Conservation (phyloP, 2,113 vertebrate species). For the Apaloderma vittatum region DNA sequence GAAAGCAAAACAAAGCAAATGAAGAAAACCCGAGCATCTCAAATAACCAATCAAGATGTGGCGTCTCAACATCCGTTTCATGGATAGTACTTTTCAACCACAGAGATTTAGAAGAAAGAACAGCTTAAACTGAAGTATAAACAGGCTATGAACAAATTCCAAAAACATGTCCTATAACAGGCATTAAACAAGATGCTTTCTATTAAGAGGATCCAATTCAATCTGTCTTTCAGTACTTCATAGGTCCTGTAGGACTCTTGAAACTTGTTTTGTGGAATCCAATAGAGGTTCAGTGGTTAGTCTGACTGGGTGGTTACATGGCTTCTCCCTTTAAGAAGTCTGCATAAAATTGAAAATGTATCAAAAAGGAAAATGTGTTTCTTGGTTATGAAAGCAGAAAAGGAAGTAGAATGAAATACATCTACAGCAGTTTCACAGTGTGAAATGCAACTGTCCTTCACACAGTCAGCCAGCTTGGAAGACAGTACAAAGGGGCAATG, state of each 20-base stretch:
- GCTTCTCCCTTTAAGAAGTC: not conserved
- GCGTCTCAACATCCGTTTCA: not conserved
- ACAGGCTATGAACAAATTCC: not conserved
- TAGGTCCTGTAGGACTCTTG: not conserved
- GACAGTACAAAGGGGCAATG: not conserved
- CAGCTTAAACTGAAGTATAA: not conserved
- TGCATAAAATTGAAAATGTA: not conserved
- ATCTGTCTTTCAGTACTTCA: not conserved
- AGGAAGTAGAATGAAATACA: not conserved
- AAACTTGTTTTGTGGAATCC: not conserved
- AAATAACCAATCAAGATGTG: not conserved
- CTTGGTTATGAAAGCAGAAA: not conserved
- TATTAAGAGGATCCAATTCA: not conserved
- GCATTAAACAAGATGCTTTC: not conserved
- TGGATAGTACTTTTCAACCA: not conserved
- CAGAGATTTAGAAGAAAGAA: not conserved
- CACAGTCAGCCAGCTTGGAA: not conserved
- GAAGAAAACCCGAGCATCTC: fast-evolving
- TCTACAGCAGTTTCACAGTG: not conserved
- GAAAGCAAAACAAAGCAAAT: not conserved
- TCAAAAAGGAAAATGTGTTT: not conserved
- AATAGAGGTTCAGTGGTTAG: not conserved
- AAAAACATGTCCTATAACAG: not conserved
- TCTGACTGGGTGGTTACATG: not conserved
- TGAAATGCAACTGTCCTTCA: not conserved